Conservation (phyloP, 2,797 vertebrate species). For the Dendrocincla tyrannina region DNA sequence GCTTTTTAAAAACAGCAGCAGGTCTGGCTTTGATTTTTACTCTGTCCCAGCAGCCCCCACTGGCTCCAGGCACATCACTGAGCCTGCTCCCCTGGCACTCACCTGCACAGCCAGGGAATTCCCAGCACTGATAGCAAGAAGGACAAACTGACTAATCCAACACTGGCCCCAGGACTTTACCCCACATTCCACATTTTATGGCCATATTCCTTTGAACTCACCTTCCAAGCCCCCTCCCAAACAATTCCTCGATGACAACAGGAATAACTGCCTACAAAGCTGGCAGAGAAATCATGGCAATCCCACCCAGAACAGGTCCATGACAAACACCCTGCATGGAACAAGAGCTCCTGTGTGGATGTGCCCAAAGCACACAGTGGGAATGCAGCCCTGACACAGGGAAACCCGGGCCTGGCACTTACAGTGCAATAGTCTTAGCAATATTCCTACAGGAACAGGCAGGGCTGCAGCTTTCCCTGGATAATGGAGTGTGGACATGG, state of each 20-base stretch:
- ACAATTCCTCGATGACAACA: not conserved
- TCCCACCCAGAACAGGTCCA: not conserved
- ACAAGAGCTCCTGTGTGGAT: not conserved
- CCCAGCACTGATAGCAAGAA: not conserved
- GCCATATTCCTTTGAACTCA: not conserved
- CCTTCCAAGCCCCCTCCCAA: not conserved
- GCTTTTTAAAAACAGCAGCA: not conserved
- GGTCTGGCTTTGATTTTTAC: not conserved
- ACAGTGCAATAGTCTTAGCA: slow-evolving; percentile 15
- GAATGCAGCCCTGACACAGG: not conserved
- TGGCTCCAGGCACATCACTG: not conserved
- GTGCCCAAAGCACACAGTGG: not conserved
- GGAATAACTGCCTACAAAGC: not conserved
- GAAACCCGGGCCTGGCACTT: not conserved
- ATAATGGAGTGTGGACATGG: fast-evolving
- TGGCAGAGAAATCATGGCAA: not conserved
- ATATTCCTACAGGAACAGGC: not conserved
- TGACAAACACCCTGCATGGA: fast-evolving
- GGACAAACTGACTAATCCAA: not conserved
- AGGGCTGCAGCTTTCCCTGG: not conserved
- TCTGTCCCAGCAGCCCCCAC: not conserved
- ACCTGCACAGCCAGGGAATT: not conserved
- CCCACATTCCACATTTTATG: not conserved
- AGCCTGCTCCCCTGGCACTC: not conserved
- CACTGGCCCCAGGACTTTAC: not conserved